A percentile compares a stretch with the other conserved stretches of the same genome.
Conservation (phyloP, 2,888 invertebrate species). For the Mantis religiosa region DNA sequence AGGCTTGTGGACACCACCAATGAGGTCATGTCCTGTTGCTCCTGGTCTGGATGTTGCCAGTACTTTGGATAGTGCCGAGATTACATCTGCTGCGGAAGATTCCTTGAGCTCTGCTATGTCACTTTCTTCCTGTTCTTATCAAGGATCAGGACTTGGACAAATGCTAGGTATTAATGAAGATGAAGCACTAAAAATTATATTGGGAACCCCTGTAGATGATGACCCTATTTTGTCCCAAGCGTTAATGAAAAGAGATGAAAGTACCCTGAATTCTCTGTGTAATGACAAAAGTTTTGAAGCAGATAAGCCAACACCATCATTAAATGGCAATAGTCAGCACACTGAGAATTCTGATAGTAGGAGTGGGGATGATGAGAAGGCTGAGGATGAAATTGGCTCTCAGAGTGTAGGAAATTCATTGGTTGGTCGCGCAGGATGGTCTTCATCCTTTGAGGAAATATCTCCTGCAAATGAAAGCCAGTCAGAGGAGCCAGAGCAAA, state of each 20-base stretch:
- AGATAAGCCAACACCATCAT: background rate
- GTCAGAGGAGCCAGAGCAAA: slow-evolving; percentile 37
- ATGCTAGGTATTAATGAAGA: slow-evolving; percentile 56
- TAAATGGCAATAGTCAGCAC: slow-evolving; percentile 20
- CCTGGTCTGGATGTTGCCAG: slow-evolving; percentile 68
- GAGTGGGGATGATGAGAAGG: slow-evolving; percentile 6
- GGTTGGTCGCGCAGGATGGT: slow-evolving; percentile 60
- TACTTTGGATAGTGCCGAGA: slow-evolving; percentile 41
- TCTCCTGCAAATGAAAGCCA: slow-evolving; percentile 34
- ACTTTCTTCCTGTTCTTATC: slow-evolving; percentile 25
- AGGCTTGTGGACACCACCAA: slow-evolving; percentile 78
- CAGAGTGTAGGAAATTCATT: slow-evolving; percentile 60
- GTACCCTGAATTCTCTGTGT: slow-evolving; percentile 25
- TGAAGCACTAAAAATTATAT: slow-evolving; percentile 66
- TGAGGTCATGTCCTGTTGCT: slow-evolving; percentile 65
- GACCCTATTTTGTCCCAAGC: slow-evolving; percentile 33
- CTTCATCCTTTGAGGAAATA: slow-evolving; percentile 54
- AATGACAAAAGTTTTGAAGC: slow-evolving; percentile 24
- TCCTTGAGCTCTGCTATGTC: slow-evolving; percentile 8
- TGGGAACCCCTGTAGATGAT: slow-evolving; percentile 46
- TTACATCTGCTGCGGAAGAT: slow-evolving; percentile 33
- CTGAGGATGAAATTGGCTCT: slow-evolving; percentile 31
- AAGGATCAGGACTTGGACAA: slow-evolving; percentile 22
- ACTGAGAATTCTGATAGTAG: slow-evolving; percentile 32
- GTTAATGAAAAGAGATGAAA: slow-evolving; percentile 6